A percentile compares a stretch with the other conserved stretches of the same genome.
phyloP scores from a whole-genome alignment of 2,113 vertebrate species.

The Hylia prasina region DNA sequence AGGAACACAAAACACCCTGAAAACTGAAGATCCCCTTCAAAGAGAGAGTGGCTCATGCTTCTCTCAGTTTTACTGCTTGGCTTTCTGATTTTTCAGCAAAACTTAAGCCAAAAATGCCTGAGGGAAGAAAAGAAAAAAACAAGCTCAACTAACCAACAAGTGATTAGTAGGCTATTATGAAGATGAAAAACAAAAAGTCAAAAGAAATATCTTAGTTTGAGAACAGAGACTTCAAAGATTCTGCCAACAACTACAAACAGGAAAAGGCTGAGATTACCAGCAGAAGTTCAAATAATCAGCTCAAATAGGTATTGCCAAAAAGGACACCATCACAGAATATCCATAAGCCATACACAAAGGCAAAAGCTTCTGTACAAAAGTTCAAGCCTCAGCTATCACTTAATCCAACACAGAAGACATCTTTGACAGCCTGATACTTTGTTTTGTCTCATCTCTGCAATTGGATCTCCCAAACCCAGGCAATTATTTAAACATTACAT shows the following conservation, averaged over 20 bases:
- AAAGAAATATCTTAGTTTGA: background rate
- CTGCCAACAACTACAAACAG: background rate
- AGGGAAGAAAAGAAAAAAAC: too few species aligned
- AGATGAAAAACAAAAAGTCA: background rate
- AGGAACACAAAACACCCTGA: background rate
- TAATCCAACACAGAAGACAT: background rate
- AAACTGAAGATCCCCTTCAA: background rate
- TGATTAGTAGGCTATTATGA: background rate
- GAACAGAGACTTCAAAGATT: background rate
- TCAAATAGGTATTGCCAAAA: background rate
- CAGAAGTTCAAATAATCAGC: background rate
- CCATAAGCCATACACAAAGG: background rate
- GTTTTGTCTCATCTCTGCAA: background rate
- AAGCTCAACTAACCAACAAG: background rate
- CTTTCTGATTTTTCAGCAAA: background rate
- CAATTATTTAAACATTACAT: constrained; percentile 27
- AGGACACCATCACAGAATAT: background rate
- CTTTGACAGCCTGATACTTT: background rate
- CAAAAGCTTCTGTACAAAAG: background rate
- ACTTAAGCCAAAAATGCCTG: background rate
- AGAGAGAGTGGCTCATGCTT: background rate
- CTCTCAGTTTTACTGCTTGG: background rate
- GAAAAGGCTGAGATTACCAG: background rate
- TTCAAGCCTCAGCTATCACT: background rate
- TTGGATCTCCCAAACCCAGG: background rate